Evolutionary conservation across 2,888 invertebrate species (phyloP), one percentile per base, ranked within the genome.

Genomic region (Cyclophora punctaria): DNA sequence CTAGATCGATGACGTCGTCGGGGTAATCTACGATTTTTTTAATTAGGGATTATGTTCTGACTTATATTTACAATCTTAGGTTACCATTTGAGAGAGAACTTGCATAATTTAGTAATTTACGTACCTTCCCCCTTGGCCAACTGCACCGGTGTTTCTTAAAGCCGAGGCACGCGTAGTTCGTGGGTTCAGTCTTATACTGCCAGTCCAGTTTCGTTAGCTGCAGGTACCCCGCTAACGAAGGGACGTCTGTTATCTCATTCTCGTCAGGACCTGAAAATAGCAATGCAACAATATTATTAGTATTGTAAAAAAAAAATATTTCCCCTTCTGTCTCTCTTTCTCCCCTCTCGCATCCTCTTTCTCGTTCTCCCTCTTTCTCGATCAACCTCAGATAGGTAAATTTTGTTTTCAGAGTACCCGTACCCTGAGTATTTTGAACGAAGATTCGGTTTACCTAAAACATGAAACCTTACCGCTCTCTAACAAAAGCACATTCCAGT

Each of bases 111-210:
- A 20, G 20, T 7, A 41, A 35, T 20, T 20, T 43, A 35, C 7
- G 7, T 71, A 86, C 86, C 78, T 96, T 96, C 33, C 96, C 96
- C 46, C 98, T 87, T 0, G 96, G 96, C 96, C 96, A 96, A 75
- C 95, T 96, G 80, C 96, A 96, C 50, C 93, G 90, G 46, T 92
- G 93, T 55, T 93, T 93, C 66, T 93, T 93, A 92, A 96, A 95
- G 7, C 94, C 96, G 55, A 96, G 81, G 63, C 96, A 96, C 0
- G 96, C 94, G 66, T 91, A 92, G 55, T 91, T 91, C 3, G 94
- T 95, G 0, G 96, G 94, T 70, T 96, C 95, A 0, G 95, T 96
- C 83, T 96, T 96, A 82, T 96, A 97, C 62, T 93, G 93, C 96
- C 96, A 97, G 80, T 97, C 96, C 54, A 96, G 79, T 74, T 94